phyloP scores from a whole-genome alignment of 1,140 invertebrate genomes.

The Macrobrachium nipponense region DNA sequence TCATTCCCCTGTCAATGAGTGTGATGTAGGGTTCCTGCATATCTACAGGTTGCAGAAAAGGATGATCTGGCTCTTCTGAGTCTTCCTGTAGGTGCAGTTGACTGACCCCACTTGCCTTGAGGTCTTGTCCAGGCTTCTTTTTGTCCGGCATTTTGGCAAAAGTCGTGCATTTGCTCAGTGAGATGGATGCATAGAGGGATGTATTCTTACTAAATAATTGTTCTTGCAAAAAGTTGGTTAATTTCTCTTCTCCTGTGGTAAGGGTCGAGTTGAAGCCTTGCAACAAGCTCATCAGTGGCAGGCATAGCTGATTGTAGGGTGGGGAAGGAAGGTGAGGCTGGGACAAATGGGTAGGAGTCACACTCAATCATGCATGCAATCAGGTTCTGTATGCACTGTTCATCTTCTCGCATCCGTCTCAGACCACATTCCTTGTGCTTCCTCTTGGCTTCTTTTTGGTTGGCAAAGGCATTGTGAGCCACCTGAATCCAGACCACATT shows the following conservation, averaged over 20 bases:
- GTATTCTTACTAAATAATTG: conserved; percentile 24
- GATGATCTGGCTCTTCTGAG: no score
- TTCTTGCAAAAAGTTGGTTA: no score
- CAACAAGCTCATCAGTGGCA: conserved; percentile 31
- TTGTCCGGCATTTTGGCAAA: no score
- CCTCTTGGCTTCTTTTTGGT: no score
- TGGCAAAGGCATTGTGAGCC: conserved; percentile 26
- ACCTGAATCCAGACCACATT: conserved; percentile 16
- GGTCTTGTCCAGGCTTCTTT: conserved; percentile 16
- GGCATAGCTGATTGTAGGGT: conserved; percentile 29
- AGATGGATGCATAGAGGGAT: conserved; percentile 12
- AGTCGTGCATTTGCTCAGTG: conserved; percentile 30
- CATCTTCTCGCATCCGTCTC: conserved; percentile 31
- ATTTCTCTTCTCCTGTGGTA: conserved; percentile 2
- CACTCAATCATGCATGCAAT: conserved; percentile 19
- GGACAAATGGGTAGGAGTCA: conserved; percentile 24
- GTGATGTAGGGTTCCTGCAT: no score
- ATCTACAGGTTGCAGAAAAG: no score
- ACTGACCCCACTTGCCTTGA: no score
- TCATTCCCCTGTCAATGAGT: no score
- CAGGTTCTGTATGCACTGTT: background rate
- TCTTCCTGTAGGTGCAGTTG: no score
- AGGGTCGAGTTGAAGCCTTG: conserved; percentile 7
- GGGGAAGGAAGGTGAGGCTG: conserved; percentile 21
- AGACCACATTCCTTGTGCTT: conserved; percentile 13